Conservation (phyloP, 2,797 vertebrate genomes). For the Lacerta viridis region DNA sequence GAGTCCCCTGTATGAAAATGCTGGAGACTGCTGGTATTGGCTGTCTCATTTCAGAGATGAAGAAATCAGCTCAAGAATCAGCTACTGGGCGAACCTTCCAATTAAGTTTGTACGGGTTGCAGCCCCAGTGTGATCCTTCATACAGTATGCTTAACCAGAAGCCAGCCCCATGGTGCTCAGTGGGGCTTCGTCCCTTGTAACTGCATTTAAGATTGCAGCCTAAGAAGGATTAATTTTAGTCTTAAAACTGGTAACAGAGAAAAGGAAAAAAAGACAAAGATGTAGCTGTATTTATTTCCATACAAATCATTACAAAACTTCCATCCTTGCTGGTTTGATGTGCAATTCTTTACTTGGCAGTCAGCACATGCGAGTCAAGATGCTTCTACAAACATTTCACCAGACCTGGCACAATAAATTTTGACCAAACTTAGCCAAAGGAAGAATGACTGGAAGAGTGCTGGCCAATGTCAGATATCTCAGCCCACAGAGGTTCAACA, state of each 20-base stretch:
- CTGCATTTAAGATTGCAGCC: not conserved
- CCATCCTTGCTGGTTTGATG: not conserved
- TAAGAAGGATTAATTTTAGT: not conserved
- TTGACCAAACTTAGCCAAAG: not conserved
- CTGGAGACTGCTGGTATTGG: too few relatives aligned
- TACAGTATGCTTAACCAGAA: too few relatives aligned
- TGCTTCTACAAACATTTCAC: not conserved
- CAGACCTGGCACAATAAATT: not conserved
- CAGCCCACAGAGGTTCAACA: not conserved
- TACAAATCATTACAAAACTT: slow-evolving; percentile 75
- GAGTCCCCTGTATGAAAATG: too few relatives aligned
- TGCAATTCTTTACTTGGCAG: not conserved
- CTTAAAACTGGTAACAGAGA: not conserved
- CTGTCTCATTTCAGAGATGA: too few relatives aligned
- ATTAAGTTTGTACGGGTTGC: too few relatives aligned
- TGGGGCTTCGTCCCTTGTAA: not conserved
- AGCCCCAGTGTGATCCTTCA: too few relatives aligned
- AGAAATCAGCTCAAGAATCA: too few relatives aligned
- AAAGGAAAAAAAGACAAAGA: not conserved
- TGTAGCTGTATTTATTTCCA: slow-evolving; percentile 67
- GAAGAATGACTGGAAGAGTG: not conserved
- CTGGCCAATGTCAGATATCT: not conserved
- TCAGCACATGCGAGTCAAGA: too few relatives aligned
- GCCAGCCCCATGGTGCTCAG: not conserved
- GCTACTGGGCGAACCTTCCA: too few relatives aligned